phyloP scores from a whole-genome alignment of 2,888 invertebrate species.

The Acrocera orbiculus region DNA sequence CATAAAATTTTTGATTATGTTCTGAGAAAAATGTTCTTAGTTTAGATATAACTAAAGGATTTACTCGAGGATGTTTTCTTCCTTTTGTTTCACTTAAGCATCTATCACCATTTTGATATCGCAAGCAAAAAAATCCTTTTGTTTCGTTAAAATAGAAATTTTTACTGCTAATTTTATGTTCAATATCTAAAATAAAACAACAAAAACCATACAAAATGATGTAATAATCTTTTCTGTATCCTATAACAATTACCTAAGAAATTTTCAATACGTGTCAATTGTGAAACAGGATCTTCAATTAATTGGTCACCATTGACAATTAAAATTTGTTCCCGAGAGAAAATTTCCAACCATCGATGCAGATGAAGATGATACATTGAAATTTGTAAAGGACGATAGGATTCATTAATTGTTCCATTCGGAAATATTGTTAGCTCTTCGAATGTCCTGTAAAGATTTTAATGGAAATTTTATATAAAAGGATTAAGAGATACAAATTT shows the following conservation, averaged over 20 bases:
- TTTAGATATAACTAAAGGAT: slow-evolving; percentile 59
- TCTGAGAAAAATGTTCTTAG: slow-evolving; percentile 74
- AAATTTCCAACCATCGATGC: slow-evolving; percentile 81
- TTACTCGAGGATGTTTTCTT: slow-evolving; percentile 67
- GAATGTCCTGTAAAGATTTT: slow-evolving; percentile 38
- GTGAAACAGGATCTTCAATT: slow-evolving; percentile 76
- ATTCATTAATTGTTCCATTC: slow-evolving; percentile 68
- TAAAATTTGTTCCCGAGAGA: slow-evolving; percentile 78
- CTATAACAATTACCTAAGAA: slow-evolving; percentile 61
- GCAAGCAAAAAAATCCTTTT: slow-evolving; percentile 87
- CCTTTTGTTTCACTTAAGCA: slow-evolving; percentile 72
- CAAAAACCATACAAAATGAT: neutral
- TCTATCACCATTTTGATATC: slow-evolving; percentile 68
- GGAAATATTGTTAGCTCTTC: slow-evolving; percentile 65
- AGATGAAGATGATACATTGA: slow-evolving; percentile 85
- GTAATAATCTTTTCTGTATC: neutral
- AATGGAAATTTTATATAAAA: slow-evolving; percentile 3
- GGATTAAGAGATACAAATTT: slow-evolving; percentile 4
- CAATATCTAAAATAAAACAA: slow-evolving; percentile 21
- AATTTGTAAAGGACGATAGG: slow-evolving; percentile 67
- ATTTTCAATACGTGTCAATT: slow-evolving; percentile 68
- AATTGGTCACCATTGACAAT: slow-evolving; percentile 88
- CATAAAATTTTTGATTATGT: slow-evolving; percentile 83
- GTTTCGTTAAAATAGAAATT: slow-evolving; percentile 95
- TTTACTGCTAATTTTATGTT: slow-evolving; percentile 49